phyloP scores from a whole-genome alignment of 2,113 vertebrate species.

The Cromileptes altivelis region DNA sequence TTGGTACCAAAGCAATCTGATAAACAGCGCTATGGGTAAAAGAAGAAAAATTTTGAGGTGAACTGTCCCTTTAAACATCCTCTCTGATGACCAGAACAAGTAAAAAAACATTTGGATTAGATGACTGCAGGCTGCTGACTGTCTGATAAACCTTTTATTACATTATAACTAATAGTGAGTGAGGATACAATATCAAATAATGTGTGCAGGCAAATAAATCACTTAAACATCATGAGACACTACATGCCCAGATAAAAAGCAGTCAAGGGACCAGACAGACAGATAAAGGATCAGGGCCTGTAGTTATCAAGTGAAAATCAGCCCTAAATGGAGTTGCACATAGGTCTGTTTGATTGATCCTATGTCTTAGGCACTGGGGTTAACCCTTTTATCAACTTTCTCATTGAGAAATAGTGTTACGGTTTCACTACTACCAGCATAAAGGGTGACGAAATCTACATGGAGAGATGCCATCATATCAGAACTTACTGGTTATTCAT shows the following conservation, averaged over 20 bases:
- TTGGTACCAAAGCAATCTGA: too few relatives aligned
- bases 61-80: not conserved
- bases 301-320: not conserved
- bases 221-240: not conserved
- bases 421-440: not conserved
- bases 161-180: not conserved
- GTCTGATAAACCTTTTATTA: too few relatives aligned
- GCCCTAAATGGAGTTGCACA: not conserved
- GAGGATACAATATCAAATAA: not conserved
- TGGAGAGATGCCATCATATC: not conserved
- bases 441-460: not conserved
- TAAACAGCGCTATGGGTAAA: too few relatives aligned
- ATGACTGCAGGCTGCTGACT: not conserved
- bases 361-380: too few relatives aligned
- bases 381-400: not conserved
- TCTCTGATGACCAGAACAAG: not conserved
- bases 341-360: not conserved
- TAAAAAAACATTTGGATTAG: not conserved
- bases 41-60: too few relatives aligned
- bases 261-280: not conserved
- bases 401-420: not conserved
- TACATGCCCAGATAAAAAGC: not conserved
- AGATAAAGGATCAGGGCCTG: not conserved
- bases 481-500: not conserved
- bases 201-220: not conserved